These are phyloP conservation scores for Yponomeuta evonymella DNA, from an alignment of 2,888 invertebrate genomes.

Conservation along the genomic window DNA sequence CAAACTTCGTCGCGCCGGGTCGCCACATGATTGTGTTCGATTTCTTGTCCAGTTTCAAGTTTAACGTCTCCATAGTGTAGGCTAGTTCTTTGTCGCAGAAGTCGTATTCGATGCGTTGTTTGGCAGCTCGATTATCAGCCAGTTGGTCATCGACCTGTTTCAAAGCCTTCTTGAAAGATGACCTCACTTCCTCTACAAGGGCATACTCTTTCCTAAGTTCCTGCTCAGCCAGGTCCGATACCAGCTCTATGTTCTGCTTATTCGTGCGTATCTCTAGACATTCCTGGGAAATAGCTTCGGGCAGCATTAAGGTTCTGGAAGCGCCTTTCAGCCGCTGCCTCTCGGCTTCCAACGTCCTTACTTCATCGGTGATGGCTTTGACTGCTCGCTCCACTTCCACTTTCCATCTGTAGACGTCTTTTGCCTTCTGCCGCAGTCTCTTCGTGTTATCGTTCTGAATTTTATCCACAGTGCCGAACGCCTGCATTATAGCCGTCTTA, in stretches of 20 bases:
- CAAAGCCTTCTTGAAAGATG: conserved; percentile 77
- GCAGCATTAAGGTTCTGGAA: conserved; percentile 79
- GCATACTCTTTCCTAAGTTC: conserved; percentile 85
- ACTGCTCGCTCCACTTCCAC: conserved; percentile 83
- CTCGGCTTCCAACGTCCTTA: conserved; percentile 80
- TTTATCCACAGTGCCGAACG: conserved; percentile 80
- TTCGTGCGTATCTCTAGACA: conserved; percentile 83
- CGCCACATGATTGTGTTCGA: conserved; percentile 84
- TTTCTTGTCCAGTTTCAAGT: conserved; percentile 81
- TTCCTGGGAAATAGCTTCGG: conserved; percentile 85
- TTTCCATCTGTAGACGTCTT: conserved; percentile 85
- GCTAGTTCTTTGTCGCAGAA: conserved; percentile 94
- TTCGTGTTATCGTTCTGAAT: conserved; percentile 81
- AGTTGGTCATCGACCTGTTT: conserved; percentile 82
- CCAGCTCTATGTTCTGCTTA: conserved; percentile 83
- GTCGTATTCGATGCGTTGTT: conserved; percentile 89
- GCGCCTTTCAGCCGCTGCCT: conserved; percentile 81
- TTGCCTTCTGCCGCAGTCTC: conserved; percentile 78
- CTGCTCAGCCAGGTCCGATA: conserved; percentile 85
- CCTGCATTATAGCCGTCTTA: conserved; percentile 78
- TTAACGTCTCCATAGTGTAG: conserved; percentile 83
- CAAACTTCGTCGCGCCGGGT: conserved; percentile 87
- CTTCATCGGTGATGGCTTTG: conserved; percentile 81
- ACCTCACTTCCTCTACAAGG: conserved; percentile 81
- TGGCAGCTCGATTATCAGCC: conserved; percentile 84